A percentile compares a stretch with the other conserved stretches of the same genome.
Conservation (phyloP, 2,113 vertebrate species). For the Marmota flaviventris region DNA sequence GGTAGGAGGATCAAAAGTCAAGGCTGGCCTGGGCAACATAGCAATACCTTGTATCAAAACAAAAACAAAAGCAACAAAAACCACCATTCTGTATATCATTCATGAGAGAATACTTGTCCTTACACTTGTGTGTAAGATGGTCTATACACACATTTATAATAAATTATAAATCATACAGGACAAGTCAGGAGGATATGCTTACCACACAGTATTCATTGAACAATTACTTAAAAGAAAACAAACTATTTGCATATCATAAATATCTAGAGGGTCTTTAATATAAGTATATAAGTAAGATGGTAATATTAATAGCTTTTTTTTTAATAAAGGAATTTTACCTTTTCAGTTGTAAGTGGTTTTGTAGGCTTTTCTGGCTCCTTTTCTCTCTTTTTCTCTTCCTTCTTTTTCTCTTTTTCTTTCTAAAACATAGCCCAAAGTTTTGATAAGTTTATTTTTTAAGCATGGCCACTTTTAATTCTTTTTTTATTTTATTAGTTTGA, state of each 20-base stretch:
- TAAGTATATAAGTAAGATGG: background rate
- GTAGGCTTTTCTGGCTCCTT: constrained; percentile 91
- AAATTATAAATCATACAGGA: background rate
- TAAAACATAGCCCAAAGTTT: constrained; percentile 78
- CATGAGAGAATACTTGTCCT: background rate
- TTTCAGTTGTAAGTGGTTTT: constrained; percentile 88
- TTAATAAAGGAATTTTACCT: constrained; percentile 83
- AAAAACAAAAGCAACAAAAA: too few relatives aligned
- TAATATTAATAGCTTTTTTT: background rate
- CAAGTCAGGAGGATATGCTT: background rate
- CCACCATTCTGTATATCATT: background rate
- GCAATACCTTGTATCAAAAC: too few relatives aligned
- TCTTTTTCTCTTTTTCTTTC: constrained; percentile 95
- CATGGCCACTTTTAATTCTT: background rate
- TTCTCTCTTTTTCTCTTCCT: constrained; percentile 93
- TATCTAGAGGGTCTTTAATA: background rate
- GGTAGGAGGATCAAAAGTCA: too few relatives aligned
- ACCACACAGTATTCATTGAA: background rate
- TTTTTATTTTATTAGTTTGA: constrained; percentile 52
- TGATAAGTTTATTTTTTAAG: constrained; percentile 63
- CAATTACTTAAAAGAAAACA: background rate
- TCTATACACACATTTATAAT: background rate
- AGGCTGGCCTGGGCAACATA: too few relatives aligned
- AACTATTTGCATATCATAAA: background rate
- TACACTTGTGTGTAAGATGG: too few relatives aligned